Evolutionary conservation across 2,797 vertebrate species (phyloP).

Genomic region (Columba guinea): DNA sequence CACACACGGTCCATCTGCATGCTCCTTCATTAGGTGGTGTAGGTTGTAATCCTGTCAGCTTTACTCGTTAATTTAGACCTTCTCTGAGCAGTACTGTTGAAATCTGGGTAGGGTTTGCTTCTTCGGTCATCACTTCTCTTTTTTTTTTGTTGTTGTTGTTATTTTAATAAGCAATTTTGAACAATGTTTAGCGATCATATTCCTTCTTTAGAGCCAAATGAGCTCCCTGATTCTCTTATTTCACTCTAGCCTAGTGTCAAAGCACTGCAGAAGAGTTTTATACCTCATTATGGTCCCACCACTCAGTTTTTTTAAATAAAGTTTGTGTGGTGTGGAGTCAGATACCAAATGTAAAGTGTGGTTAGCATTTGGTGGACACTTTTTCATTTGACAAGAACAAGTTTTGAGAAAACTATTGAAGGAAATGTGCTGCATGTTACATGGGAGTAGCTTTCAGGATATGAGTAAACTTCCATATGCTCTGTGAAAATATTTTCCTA

Average conservation of each 20-base stretch:
- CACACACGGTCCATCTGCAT: not conserved
- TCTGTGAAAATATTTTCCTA: not conserved
- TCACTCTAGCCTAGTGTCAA: not conserved
- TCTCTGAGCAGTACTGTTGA: not conserved
- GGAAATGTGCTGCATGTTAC: not conserved
- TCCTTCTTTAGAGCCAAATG: not conserved
- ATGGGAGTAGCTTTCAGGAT: not conserved
- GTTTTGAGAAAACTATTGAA: not conserved
- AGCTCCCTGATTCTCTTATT: not conserved
- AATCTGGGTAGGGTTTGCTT: not conserved
- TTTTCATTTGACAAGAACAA: not conserved
- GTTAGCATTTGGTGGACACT: not conserved
- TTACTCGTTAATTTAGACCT: not conserved
- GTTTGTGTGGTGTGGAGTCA: rapidly evolving
- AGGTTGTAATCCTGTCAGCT: not conserved
- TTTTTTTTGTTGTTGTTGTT: not conserved
- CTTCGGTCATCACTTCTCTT: not conserved
- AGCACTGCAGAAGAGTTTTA: not conserved
- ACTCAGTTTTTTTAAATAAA: rapidly evolving
- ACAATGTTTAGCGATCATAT: not conserved
- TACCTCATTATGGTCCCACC: rapidly evolving
- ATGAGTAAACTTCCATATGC: not conserved
- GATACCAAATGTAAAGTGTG: not conserved
- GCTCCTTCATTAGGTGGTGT: not conserved
- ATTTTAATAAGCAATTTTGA: not conserved